Conservation (phyloP, 1,140 invertebrate species). For the Hylaeus anthracinus region DNA sequence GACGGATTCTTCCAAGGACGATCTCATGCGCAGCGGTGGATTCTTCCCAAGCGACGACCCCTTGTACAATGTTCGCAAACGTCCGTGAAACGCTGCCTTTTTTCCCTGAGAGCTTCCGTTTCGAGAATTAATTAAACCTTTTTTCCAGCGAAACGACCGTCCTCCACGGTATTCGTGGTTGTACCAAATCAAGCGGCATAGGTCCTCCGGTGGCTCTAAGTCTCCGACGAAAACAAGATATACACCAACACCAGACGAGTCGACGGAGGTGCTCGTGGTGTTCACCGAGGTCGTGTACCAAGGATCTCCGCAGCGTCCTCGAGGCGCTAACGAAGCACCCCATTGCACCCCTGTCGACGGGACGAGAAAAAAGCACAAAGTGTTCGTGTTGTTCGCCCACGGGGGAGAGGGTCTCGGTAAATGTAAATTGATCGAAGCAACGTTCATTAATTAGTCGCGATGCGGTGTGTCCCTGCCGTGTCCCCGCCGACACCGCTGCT, state of each 20-base stretch:
- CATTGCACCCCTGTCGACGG: constrained; percentile 28
- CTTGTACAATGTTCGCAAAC: neutral
- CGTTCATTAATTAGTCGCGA: constrained; percentile 71
- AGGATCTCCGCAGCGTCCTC: constrained; percentile 28
- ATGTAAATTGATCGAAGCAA: constrained; percentile 70
- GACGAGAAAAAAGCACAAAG: neutral
- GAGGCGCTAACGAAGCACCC: constrained; percentile 66
- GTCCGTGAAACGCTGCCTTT: neutral
- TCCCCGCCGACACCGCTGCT: neutral
- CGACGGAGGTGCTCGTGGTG: neutral
- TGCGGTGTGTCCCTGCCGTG: constrained; percentile 49
- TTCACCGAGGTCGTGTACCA: constrained; percentile 39
- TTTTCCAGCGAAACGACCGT: neutral
- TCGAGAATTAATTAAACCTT: constrained; percentile 28
- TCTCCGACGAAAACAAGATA: constrained; percentile 9
- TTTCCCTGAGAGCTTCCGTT: neutral
- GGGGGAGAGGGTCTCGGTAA: constrained; percentile 48
- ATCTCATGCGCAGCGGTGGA: neutral
- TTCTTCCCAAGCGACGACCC: neutral
- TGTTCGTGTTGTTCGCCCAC: constrained; percentile 29
- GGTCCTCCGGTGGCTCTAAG: neutral
- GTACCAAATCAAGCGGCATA: constrained; percentile 13
- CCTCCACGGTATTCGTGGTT: neutral
- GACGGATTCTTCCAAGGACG: neutral
- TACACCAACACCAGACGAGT: neutral